Base-by-base conservation (phyloP, 2,113 vertebrate species). In the Odontesthes bonariensis region DNA sequence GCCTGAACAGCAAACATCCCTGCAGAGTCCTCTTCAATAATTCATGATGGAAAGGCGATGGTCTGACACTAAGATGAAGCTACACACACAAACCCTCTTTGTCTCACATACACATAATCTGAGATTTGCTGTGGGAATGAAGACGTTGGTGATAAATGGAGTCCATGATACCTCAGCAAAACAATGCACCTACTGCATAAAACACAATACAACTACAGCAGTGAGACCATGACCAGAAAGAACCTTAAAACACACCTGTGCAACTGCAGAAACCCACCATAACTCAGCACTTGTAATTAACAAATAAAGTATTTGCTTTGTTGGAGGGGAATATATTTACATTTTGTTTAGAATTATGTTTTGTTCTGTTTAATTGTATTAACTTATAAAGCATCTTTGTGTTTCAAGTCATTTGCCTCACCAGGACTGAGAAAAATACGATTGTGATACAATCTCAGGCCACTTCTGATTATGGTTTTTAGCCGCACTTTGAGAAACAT, bases 11-110 rank as follows among this genome's bases (percentile, higher is more conserved):
- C 20, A 62, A 51, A 38, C 57, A 32, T 69, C 72, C 23, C 61
- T 54, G 66, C 72, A 61, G 49, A 64, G 44, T 33, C 8, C 70
- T 69, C 47, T 38, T 86, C 51, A 72, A 77, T 88, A 75, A 88
- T 88, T 84, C 40, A 86, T 79, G 9, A 60, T 22, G 42, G 6
- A 46, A 38, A 51, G 22, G 65, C 23, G 62, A 46, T 69, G 75
- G 79, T 84, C 61, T 74, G 71, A 62, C 59, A 46, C 13, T 8
- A 23, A 77, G 57, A 46, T 49, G 23, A 52, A 17, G 22, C 27
- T 40, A 20, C 12, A 70, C 12, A 70, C 46, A 63, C 49, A 40
- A 31, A 20, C 16, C 40, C 33, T n/a, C 8, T 33, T 6, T 35
- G 47, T 42, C 44, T 22, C 47, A 23, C 60, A 31, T 66, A 44